These are phyloP conservation scores for Gymnocypris eckloni DNA, from an alignment of 2,797 vertebrate genomes.

Conservation along the genomic window DNA sequence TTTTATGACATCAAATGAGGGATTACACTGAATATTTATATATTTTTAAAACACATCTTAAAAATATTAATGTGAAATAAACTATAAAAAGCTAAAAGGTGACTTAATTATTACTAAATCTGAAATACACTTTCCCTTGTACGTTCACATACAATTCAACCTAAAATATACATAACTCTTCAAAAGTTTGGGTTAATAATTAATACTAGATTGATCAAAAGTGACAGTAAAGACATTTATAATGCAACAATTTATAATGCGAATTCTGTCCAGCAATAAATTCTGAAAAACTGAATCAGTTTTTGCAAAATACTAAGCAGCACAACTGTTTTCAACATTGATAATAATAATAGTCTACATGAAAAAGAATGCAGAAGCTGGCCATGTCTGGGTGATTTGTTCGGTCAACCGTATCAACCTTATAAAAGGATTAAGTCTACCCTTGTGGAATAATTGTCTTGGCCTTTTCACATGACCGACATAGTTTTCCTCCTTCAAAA, in stretches of 20 bases:
- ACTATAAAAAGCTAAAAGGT: background rate
- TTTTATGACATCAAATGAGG: background rate
- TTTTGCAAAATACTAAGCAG: background rate
- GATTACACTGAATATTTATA: background rate
- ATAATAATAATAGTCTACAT: background rate
- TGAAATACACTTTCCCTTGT: background rate
- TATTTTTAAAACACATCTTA: background rate
- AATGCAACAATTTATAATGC: background rate
- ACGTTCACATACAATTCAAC: background rate
- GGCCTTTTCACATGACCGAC: no score
- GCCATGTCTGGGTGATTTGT: no score
- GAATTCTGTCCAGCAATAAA: background rate
- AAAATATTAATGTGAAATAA: background rate
- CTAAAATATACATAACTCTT: background rate
- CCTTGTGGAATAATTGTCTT: no score
- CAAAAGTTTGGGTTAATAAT: background rate
- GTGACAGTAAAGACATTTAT: background rate
- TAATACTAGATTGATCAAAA: background rate
- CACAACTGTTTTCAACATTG: background rate
- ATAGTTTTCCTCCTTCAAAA: no score
- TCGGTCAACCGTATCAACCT: no score
- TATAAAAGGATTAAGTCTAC: no score
- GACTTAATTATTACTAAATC: background rate
- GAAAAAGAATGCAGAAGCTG: no score
- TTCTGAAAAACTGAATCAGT: background rate